These are phyloP conservation scores for Falco punctatus DNA, from an alignment of 2,113 vertebrate genomes.

Conservation along the genomic window DNA sequence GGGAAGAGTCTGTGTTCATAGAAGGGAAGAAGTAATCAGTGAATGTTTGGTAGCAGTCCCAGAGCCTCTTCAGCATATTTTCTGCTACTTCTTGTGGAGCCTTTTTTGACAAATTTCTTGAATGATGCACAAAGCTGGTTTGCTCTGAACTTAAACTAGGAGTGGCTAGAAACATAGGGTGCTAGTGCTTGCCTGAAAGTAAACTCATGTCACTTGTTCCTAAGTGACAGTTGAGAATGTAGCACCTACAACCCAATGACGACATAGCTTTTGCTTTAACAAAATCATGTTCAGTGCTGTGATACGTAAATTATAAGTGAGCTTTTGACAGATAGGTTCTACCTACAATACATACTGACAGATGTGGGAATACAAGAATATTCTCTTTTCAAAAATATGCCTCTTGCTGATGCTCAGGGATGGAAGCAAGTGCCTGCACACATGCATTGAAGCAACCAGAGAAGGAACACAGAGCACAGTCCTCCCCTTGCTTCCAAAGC, in stretches of 20 bases:
- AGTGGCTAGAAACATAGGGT: background rate
- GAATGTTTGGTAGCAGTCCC: background rate
- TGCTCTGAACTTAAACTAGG: background rate
- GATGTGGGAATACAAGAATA: background rate
- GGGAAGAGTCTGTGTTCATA: background rate
- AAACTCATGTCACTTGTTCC: background rate
- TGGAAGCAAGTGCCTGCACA: background rate
- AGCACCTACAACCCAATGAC: background rate
- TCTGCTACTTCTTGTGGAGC: background rate
- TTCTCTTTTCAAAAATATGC: background rate
- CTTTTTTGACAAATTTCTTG: background rate
- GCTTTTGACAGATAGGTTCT: background rate
- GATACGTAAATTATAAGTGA: background rate
- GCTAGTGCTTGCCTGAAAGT: background rate
- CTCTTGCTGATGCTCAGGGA: background rate
- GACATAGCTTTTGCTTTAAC: background rate
- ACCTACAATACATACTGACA: no score
- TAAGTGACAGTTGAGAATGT: background rate
- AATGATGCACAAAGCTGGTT: background rate
- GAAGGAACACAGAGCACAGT: background rate
- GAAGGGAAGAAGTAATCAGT: background rate
- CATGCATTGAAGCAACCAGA: background rate
- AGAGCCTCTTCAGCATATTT: background rate
- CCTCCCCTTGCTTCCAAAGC: background rate
- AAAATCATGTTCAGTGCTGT: rapidly evolving